These are phyloP conservation scores for Tachina grossa DNA, from an alignment of 2,888 invertebrate species.

Conservation along the genomic window DNA sequence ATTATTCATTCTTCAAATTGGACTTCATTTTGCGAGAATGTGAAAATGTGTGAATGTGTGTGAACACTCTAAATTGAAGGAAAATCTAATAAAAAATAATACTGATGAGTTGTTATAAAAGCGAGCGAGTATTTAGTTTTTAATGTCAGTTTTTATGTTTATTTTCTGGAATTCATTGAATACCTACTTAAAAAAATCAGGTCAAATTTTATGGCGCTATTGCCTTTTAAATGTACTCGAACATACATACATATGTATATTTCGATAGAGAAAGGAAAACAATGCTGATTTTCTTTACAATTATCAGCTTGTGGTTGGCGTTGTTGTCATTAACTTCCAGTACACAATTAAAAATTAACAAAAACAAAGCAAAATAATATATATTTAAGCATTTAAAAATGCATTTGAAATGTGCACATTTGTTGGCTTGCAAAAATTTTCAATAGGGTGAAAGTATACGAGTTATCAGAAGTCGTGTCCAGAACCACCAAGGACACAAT, in stretches of 20 bases:
- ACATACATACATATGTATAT: background rate
- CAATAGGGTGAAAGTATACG: too few species aligned
- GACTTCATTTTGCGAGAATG: slow-evolving; percentile 8
- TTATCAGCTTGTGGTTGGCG: background rate
- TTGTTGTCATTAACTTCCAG: background rate
- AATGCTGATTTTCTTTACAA: background rate
- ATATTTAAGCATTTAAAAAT: background rate
- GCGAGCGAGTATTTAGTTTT: slow-evolving; percentile 18
- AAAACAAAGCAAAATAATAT: background rate
- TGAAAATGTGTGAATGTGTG: background rate
- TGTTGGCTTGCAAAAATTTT: background rate
- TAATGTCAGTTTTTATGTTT: slow-evolving; percentile 50
- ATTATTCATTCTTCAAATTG: slow-evolving; percentile 27
- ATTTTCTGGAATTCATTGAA: slow-evolving; percentile 58
- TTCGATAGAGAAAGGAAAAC: slow-evolving; percentile 10
- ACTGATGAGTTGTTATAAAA: slow-evolving; percentile 19
- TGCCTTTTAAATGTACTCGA: slow-evolving; percentile 10
- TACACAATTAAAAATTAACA: background rate
- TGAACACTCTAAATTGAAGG: slow-evolving; percentile 28
- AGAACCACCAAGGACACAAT: too few species aligned
- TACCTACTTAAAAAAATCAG: slow-evolving; percentile 52
- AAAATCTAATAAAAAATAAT: slow-evolving; percentile 50
- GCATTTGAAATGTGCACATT: background rate
- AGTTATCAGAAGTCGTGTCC: too few species aligned
- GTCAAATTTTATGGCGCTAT: slow-evolving; percentile 58